A percentile compares a stretch with the other conserved stretches of the same genome.
phyloP scores from a whole-genome alignment of 2,888 invertebrate genomes.

The Nomada fucata region DNA sequence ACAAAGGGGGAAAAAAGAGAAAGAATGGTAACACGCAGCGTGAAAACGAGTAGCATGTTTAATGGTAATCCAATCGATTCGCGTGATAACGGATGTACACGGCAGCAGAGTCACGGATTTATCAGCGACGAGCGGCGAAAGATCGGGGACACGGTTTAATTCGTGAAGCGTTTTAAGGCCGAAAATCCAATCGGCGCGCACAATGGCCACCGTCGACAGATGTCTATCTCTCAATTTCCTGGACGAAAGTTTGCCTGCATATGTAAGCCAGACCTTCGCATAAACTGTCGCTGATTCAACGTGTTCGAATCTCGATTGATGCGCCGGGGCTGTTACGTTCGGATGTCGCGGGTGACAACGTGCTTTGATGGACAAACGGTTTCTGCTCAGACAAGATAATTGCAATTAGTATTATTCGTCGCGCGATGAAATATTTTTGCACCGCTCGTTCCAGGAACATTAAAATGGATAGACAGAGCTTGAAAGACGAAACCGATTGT shows the following conservation, averaged over 20 bases:
- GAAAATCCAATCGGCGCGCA: slow-evolving; percentile 69
- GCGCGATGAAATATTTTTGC: slow-evolving; percentile 7
- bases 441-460: not conserved
- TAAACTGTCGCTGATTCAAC: slow-evolving; percentile 60
- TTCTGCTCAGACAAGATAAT: not conserved
- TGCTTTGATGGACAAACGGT: slow-evolving; percentile 31
- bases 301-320: slow-evolving; percentile 48
- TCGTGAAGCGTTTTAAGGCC: slow-evolving; percentile 70
- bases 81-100: slow-evolving; percentile 62
- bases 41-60: slow-evolving; percentile 49
- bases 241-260: slow-evolving; percentile 70
- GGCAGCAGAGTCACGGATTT: slow-evolving; percentile 62
- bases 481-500: too few species aligned
- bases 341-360: slow-evolving; percentile 38
- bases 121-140: slow-evolving; percentile 57
- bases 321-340: slow-evolving; percentile 38
- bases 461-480: too few species aligned
- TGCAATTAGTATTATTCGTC: not conserved
- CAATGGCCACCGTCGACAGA: slow-evolving; percentile 71
- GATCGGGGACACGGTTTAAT: slow-evolving; percentile 70
- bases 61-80: slow-evolving; percentile 67
- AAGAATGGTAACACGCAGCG: slow-evolving; percentile 15
- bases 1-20: not conserved
- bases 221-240: slow-evolving; percentile 75
- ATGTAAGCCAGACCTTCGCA: slow-evolving; percentile 55